These are phyloP conservation scores for Ganaspis sp. DNA, from an alignment of 1,140 invertebrate genomes.

Conservation along the genomic window DNA sequence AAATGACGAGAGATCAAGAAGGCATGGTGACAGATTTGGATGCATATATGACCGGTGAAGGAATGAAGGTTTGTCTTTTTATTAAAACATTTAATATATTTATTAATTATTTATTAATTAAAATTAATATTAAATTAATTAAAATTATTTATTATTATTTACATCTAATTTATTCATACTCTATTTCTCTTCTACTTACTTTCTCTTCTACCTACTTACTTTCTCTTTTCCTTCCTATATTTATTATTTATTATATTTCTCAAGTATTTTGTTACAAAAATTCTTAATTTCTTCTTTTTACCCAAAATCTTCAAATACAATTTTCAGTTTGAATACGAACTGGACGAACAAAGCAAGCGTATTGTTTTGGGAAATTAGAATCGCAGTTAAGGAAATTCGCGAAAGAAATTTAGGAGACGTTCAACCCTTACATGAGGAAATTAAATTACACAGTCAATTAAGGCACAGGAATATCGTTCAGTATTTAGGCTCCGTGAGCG, in stretches of 20 bases:
- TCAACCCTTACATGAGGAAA: conserved; percentile 98
- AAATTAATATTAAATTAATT: conserved; percentile 23
- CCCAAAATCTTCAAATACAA: too few relatives aligned
- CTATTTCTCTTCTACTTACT: too few relatives aligned
- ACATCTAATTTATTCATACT: too few relatives aligned
- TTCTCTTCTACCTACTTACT: too few relatives aligned
- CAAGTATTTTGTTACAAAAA: too few relatives aligned
- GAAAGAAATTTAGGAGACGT: conserved; percentile 98
- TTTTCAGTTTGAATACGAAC: conserved; percentile 95
- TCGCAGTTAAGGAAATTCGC: conserved; percentile 98
- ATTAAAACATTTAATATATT: conserved; percentile 8
- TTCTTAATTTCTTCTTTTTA: too few relatives aligned
- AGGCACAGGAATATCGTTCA: conserved; percentile 98
- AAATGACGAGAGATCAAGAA: conserved; percentile 90
- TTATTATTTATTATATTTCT: too few relatives aligned
- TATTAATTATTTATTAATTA: too few relatives aligned
- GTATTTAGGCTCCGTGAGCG: conserved; percentile 96
- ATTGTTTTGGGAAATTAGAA: conserved; percentile 94
- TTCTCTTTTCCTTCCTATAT: too few relatives aligned
- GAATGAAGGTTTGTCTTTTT: conserved; percentile 79
- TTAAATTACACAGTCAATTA: conserved; percentile 96
- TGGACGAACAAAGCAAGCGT: conserved; percentile 92
- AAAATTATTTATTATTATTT: conserved; percentile 37
- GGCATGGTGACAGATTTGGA: conserved; percentile 90
- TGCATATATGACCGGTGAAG: conserved; percentile 82